Conservation (phyloP, 1,140 invertebrate genomes). For the Dinoponera quadriceps region DNA sequence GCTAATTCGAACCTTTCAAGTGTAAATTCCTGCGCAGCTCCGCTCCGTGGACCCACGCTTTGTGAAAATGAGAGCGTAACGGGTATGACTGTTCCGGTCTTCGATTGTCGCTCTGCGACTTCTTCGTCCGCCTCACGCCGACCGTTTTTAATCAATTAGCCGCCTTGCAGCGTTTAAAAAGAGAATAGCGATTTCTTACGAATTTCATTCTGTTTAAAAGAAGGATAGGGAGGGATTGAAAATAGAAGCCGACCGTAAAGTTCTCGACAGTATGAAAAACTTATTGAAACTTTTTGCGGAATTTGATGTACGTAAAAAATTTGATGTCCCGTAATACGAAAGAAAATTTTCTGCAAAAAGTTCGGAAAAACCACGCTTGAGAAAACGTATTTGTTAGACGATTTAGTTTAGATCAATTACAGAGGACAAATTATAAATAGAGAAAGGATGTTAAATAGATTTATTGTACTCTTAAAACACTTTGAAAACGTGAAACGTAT, state of each 20-base stretch:
- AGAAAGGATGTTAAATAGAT: not conserved
- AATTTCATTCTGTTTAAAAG: too few relatives aligned
- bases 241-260: too few relatives aligned
- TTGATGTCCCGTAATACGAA: not conserved
- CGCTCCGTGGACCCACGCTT: too few relatives aligned
- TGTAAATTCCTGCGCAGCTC: constrained; percentile 55
- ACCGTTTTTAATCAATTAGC: too few relatives aligned
- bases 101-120: not conserved
- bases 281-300: too few relatives aligned
- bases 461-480: not conserved
- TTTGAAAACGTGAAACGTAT: not conserved
- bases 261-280: too few relatives aligned
- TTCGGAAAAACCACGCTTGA: not conserved
- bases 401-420: not conserved
- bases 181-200: too few relatives aligned
- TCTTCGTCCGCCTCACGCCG: too few relatives aligned
- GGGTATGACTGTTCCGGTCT: not conserved
- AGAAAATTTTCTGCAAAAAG: not conserved
- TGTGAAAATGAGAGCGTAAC: not conserved
- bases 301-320: not conserved
- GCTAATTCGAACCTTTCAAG: constrained; percentile 67
- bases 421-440: not conserved
- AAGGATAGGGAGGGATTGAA: too few relatives aligned
- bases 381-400: not conserved
- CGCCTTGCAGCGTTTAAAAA: too few relatives aligned